These are phyloP conservation scores for Cistogaster globosa DNA, from an alignment of 2,888 invertebrate species.

Conservation along the genomic window DNA sequence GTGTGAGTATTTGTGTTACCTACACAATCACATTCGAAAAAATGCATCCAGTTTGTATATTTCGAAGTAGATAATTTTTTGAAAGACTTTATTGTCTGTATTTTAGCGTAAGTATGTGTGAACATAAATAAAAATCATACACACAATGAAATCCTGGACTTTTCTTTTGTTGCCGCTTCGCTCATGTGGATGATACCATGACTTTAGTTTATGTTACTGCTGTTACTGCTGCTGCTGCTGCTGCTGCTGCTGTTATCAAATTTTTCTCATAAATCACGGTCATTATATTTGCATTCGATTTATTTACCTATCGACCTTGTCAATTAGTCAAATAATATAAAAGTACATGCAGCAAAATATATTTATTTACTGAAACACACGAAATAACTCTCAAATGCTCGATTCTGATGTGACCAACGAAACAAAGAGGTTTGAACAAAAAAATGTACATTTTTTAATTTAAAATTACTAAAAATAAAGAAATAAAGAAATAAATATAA, in stretches of 20 bases:
- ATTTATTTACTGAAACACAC: constrained; percentile 7
- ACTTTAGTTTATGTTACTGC: not conserved
- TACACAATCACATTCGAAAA: not conserved
- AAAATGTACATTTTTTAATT: too few relatives aligned
- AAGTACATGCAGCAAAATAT: not conserved
- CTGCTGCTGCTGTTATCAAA: constrained; percentile 33
- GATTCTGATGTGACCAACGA: too few relatives aligned
- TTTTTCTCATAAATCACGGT: constrained; percentile 70
- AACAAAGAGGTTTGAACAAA: too few relatives aligned
- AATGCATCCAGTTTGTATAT: not conserved
- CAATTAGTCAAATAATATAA: constrained; percentile 68
- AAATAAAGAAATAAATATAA: too few relatives aligned
- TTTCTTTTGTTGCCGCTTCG: constrained; percentile 23
- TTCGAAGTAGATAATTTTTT: constrained; percentile 33
- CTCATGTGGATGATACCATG: not conserved
- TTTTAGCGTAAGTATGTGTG: constrained; percentile 44
- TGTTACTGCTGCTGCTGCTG: constrained; percentile 26
- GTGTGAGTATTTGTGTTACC: not conserved
- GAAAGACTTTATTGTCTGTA: constrained; percentile 47
- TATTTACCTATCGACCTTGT: constrained; percentile 72
- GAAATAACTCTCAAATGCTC: not conserved
- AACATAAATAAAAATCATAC: constrained; percentile 63
- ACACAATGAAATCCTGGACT: constrained; percentile 45
- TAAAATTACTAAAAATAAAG: too few relatives aligned
- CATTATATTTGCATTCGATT: constrained; percentile 72